Conservation (phyloP, 1,140 invertebrate genomes). For the Drosophila oshimai region DNA sequence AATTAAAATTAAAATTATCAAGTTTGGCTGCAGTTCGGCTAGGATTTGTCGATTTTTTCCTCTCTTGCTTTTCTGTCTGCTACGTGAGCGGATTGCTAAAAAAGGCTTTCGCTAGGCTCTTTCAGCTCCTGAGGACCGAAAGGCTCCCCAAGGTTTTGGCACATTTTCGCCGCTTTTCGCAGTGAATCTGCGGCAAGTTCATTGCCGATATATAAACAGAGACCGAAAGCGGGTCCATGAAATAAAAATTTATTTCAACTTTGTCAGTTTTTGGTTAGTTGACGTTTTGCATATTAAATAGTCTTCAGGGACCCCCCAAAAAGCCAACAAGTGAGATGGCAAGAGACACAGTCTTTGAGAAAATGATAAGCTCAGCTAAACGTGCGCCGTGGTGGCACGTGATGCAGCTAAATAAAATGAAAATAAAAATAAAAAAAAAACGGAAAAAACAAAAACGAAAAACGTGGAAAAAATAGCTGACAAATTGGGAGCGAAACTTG, state of each 20-base stretch:
- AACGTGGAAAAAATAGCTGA: conserved; percentile 50
- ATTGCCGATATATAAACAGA: conserved; percentile 67
- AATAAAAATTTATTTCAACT: conserved; percentile 82
- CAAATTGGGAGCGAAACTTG: conserved; percentile 67
- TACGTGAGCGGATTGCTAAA: conserved; percentile 65
- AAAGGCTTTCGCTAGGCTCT: conserved; percentile 17
- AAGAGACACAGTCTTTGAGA: conserved; percentile 60
- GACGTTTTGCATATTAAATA: conserved; percentile 80
- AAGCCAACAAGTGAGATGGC: conserved; percentile 18
- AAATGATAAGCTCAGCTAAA: conserved; percentile 81
- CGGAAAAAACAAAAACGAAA: conserved; percentile 7
- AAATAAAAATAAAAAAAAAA: conserved; percentile 3
- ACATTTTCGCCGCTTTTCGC: conserved; percentile 38
- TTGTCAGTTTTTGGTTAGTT: conserved; percentile 75
- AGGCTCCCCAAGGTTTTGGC: conserved; percentile 24
- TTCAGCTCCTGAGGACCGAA: not conserved
- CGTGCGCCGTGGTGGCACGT: conserved; percentile 71
- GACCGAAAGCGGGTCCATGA: conserved; percentile 63
- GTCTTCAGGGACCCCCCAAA: conserved; percentile 4
- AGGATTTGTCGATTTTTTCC: conserved; percentile 8
- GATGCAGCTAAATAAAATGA: conserved; percentile 59
- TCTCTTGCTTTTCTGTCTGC: conserved; percentile 46
- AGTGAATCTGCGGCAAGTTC: conserved; percentile 66
- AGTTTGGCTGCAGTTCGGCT: conserved; percentile 26
- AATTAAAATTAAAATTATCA: conserved; percentile 69